A percentile compares a stretch with the other conserved stretches of the same genome.
Evolutionary conservation across 2,888 invertebrate genomes (phyloP).

Genomic region (Peribatodes rhomboidaria): DNA sequence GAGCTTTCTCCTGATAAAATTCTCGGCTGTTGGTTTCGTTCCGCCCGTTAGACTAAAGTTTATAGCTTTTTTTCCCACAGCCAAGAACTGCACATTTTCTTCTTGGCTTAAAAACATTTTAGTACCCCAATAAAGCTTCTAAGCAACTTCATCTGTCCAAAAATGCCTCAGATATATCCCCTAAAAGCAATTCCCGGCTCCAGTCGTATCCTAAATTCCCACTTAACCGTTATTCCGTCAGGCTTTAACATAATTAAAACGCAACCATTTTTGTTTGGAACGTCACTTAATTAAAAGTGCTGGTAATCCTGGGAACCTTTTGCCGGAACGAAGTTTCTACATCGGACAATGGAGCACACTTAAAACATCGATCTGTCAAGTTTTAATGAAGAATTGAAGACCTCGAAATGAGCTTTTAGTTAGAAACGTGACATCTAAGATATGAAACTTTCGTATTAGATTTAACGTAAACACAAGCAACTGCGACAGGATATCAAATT

Average conservation of each 20-base stretch:
- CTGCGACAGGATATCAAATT: too few relatives aligned
- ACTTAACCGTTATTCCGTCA: conserved; percentile 59
- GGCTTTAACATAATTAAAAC: conserved; percentile 65
- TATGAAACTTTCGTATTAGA: conserved; percentile 15
- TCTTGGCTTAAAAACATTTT: conserved; percentile 19
- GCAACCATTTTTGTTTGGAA: conserved; percentile 62
- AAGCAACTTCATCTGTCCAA: conserved; percentile 27
- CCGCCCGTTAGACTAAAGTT: conserved; percentile 9
- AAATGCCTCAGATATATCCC: conserved; percentile 45
- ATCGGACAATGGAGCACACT: conserved; percentile 49
- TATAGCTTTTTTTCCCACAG: conserved; percentile 7
- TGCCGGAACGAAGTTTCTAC: conserved; percentile 56
- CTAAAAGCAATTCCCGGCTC: conserved; percentile 56
- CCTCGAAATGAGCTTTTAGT: conserved; percentile 34
- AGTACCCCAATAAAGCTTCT: conserved; percentile 16
- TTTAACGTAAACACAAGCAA: background rate
- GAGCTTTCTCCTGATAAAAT: conserved; percentile 1
- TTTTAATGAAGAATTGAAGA: conserved; percentile 64
- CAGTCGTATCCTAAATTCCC: conserved; percentile 54
- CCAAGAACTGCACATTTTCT: conserved; percentile 12
- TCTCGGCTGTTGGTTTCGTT: conserved; percentile 5
- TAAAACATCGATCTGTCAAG: conserved; percentile 57
- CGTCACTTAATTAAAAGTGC: conserved; percentile 64
- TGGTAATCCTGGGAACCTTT: conserved; percentile 45
- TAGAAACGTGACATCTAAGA: conserved; percentile 13